A percentile compares a stretch with the other conserved stretches of the same genome.
phyloP scores from a whole-genome alignment of 2,113 vertebrate species.

The Tychaedon coryphoeus region DNA sequence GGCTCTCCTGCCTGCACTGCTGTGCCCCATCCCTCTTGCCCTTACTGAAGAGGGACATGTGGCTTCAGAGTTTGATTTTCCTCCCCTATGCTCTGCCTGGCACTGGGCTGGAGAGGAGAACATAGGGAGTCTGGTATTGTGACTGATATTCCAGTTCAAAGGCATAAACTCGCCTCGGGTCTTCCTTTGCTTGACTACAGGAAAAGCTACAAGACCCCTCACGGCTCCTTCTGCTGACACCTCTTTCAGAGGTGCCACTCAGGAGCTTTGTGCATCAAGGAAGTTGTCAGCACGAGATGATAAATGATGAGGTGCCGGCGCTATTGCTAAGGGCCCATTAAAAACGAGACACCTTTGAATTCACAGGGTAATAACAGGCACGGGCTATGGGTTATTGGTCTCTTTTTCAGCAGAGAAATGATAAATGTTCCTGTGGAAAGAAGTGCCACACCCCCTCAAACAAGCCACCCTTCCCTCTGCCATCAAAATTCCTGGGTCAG shows the following conservation, averaged over 20 bases:
- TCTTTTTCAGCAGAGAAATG: conserved; percentile 50
- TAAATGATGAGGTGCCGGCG: conserved; percentile 26
- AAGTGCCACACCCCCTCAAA: conserved; percentile 17
- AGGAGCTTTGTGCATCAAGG: background rate
- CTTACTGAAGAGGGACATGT: background rate
- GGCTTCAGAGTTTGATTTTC: background rate
- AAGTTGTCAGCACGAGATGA: conserved; percentile 23
- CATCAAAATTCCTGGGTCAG: conserved; percentile 55
- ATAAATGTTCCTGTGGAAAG: conserved; percentile 53
- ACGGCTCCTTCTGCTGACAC: background rate
- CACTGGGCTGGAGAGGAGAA: background rate
- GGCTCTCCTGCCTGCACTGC: background rate
- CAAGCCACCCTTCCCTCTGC: conserved; percentile 5
- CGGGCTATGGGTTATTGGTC: conserved; percentile 26
- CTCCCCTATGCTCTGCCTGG: background rate
- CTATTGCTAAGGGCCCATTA: conserved; percentile 58
- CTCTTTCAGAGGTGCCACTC: conserved; percentile 41
- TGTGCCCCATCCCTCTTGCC: background rate
- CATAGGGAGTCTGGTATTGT: accelerated
- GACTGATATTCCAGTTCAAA: background rate
- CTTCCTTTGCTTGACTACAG: background rate
- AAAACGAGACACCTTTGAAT: conserved; percentile 62
- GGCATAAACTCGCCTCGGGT: background rate
- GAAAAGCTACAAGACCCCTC: background rate
- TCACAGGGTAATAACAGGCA: conserved; percentile 46